Base-by-base conservation (phyloP, 2,888 invertebrate species). In the Rhaphigaster nebulosa region DNA sequence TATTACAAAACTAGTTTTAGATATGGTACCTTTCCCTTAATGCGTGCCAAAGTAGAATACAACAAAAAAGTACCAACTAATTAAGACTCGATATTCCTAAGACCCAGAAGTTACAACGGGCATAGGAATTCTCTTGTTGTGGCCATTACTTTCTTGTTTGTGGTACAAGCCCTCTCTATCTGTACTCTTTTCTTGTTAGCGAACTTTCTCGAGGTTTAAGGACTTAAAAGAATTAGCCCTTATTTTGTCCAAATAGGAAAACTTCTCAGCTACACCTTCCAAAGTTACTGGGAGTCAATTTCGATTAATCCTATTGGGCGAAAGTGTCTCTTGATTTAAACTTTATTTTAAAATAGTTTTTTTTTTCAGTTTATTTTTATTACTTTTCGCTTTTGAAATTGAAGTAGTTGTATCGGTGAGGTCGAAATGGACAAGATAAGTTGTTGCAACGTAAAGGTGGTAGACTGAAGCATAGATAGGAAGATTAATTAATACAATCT, bases 161-260 rank as follows among this genome's bases (percentile, higher is more conserved):
- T 70, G 70, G 18, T 18, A n/a, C 65, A 29, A 70, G 34, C 70
- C 34, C 70, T 23, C 23, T 23, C 70, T 65, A 76, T 76, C 70
- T 38, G 6, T 76, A 76, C 70, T 76, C 70, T 76, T 76, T 76
- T 38, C 70, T 76, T 76, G 70, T 76, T 76, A 76, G 38, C 34
- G 20, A 76, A 76, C 70, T 76, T 76, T 76, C 70, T 38, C 38
- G 34, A 38, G 70, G 70, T 76, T 76, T 76, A 76, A 76, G 70
- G 70, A 18, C 70, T 76, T 76, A 38, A 76, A 76, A 76, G 70
- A 76, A 76, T 76, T 76, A 76, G 70, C 70, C 70, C 70, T 76
- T 76, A 76, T 76, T 76, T 34, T 76, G 15, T 76, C 70, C 70
- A 76, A 38, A 76, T 65, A 76, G 23, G 70, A 76, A 76, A 76